Evolutionary conservation across 2,888 invertebrate genomes (phyloP), one percentile per base, ranked within the genome.

Genomic region (Rhorus exstirpatorius): DNA sequence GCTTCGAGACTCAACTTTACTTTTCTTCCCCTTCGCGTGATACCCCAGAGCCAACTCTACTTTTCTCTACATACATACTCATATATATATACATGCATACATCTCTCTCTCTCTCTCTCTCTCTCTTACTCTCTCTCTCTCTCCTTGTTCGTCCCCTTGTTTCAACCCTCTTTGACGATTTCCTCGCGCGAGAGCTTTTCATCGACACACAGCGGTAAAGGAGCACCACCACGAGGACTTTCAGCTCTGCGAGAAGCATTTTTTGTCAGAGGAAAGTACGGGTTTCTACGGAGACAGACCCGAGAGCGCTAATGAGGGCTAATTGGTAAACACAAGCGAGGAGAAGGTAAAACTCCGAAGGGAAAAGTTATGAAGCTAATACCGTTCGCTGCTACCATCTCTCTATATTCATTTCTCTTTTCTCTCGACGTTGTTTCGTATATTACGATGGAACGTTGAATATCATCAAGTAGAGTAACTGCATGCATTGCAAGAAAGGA

Each of bases 271-370:
- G 53, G 78, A n/a, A 68, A 76, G 68, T 68, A 58, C 78, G 44
- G 72, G 31, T 58, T 31, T 17, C 21, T 19, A 55, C 58, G n/a
- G 17, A 19, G 21, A 17, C 17, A 19, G 12, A 44, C n/a, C 38
- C 19, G n/a, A 17, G 55, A 75, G 55, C 68, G 35, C 80, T 88
- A 88, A 87, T 86, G 86, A 85, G 85, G 68, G 76, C 84, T 88
- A 88, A 88, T 88, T 88, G 87, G 87, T 86, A 86, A 88, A 86
- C 86, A 84, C 46, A 19, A 44, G 12, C 70, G 46, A n/a, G 35
- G 6, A 41, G 63, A 67, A 51, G 53, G 49, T 26, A n/a, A 74
- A 74, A 74, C 55, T 72, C 14, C 35, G 24, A 31, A 46, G 51
- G 24, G 72, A 74, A 72, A 74, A 63, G 67, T 75, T 74, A 74